Evolutionary conservation across 2,797 vertebrate genomes (phyloP).

Genomic region (Paedocypris micromegethes): DNA sequence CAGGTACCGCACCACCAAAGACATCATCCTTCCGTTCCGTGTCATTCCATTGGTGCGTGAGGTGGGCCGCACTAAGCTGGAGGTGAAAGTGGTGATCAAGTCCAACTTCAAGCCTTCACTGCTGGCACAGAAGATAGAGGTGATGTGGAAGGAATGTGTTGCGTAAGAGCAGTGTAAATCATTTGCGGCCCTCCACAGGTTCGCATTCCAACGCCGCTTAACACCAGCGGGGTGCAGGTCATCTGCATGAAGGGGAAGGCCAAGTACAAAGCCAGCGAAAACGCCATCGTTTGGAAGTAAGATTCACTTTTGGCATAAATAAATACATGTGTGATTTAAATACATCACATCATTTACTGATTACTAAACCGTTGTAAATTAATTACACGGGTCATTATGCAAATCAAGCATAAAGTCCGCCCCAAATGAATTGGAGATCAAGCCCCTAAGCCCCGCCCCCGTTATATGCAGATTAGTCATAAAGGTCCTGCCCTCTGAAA

Average conservation of each 20-base stretch:
- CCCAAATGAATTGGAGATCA: too few relatives aligned
- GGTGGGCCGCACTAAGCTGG: slow-evolving; percentile 95
- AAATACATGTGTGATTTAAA: too few relatives aligned
- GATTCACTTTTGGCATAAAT: slow-evolving; percentile 5
- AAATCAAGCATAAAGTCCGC: too few relatives aligned
- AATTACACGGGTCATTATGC: too few relatives aligned
- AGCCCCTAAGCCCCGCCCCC: too few relatives aligned
- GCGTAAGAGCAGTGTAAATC: background rate
- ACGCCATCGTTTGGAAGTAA: slow-evolving; percentile 88
- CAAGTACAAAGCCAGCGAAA: slow-evolving; percentile 88
- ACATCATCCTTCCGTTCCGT: slow-evolving; percentile 97
- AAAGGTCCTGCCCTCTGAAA: too few relatives aligned
- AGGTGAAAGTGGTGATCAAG: slow-evolving; percentile 99
- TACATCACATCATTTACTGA: too few relatives aligned
- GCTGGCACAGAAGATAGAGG: slow-evolving; percentile 98
- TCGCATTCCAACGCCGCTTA: slow-evolving; percentile 81
- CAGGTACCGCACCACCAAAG: slow-evolving; percentile 77
- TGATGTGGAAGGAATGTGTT: slow-evolving; percentile 50
- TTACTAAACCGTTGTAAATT: too few relatives aligned
- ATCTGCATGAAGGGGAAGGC: slow-evolving; percentile 92
- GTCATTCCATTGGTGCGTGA: slow-evolving; percentile 96
- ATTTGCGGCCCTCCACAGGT: slow-evolving; percentile 68
- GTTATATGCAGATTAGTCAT: too few relatives aligned
- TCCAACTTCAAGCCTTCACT: slow-evolving; percentile 98
- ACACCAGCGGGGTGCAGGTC: slow-evolving; percentile 85